These are phyloP conservation scores for Trypoxylon attenuatum DNA, from an alignment of 2,888 invertebrate species.

Conservation along the genomic window DNA sequence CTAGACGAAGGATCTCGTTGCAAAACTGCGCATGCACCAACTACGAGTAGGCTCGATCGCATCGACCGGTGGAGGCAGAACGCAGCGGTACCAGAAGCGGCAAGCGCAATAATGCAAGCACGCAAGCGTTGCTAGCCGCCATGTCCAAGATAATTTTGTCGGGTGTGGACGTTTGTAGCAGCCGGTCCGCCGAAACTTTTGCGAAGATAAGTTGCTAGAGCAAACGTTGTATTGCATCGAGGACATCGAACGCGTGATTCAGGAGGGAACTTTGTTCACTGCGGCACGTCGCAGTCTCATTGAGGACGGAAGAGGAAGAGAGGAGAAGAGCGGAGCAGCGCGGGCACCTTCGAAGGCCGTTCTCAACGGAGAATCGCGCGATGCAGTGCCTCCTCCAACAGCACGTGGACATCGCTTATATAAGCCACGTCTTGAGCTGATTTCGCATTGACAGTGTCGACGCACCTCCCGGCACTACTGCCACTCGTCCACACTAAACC, in stretches of 20 bases:
- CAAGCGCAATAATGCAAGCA: conserved; percentile 3
- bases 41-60: not conserved
- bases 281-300: not conserved
- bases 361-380: not conserved
- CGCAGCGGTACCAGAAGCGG: too few relatives aligned
- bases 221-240: not conserved
- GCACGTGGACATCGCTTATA: conserved; percentile 23
- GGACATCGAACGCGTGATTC: not conserved
- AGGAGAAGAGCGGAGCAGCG: not conserved
- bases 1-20: too few relatives aligned
- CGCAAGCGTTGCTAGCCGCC: conserved; percentile 41
- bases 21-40: not conserved
- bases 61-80: too few relatives aligned
- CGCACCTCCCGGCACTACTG: not conserved
- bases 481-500: not conserved
- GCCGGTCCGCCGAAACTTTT: conserved; percentile 5
- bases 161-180: not conserved
- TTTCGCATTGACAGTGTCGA: conserved; percentile 15
- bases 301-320: not conserved
- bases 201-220: not conserved
- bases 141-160: conserved; percentile 28
- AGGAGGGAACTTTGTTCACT: too few relatives aligned
- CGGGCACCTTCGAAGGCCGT: conserved; percentile 1
- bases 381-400: not conserved
- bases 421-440: conserved; percentile 2